Evolutionary conservation across 2,888 invertebrate genomes (phyloP).

Genomic region (Laspeyria flexula): DNA sequence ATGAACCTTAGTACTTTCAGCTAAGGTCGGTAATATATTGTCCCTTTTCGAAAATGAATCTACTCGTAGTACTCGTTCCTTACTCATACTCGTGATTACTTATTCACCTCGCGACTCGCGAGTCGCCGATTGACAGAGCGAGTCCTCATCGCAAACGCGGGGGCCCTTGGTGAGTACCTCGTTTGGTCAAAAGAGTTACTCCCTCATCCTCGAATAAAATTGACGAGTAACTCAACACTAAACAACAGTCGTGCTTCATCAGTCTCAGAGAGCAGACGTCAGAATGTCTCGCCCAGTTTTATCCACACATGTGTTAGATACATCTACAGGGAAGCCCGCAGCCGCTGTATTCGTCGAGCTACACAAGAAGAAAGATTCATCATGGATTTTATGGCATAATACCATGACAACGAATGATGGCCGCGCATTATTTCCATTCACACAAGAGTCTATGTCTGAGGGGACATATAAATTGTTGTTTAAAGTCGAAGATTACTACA

Average conservation of each 20-base stretch:
- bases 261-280: conserved; percentile 18
- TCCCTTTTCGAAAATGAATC: too few relatives aligned
- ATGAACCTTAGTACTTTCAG: too few relatives aligned
- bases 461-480: conserved; percentile 92
- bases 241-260: conserved; percentile 1
- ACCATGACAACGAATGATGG: conserved; percentile 89
- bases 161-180: too few relatives aligned
- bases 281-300: conserved; percentile 85
- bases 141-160: too few relatives aligned
- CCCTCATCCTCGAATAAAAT: too few relatives aligned
- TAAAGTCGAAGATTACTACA: conserved; percentile 90
- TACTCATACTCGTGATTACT: too few relatives aligned
- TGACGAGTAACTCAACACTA: not conserved
- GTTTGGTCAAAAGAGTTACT: too few relatives aligned
- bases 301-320: conserved; percentile 92
- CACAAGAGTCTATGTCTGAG: conserved; percentile 84
- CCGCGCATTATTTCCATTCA: conserved; percentile 87
- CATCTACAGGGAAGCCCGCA: conserved; percentile 89
- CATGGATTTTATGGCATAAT: conserved; percentile 89
- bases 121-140: too few relatives aligned
- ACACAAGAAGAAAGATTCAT: conserved; percentile 87
- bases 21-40: too few relatives aligned
- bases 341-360: conserved; percentile 88
- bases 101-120: too few relatives aligned
- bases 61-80: too few relatives aligned